A percentile compares a stretch with the other conserved stretches of the same genome.
These are phyloP conservation scores for Antitype chi DNA, from an alignment of 2,888 invertebrate species.

Conservation along the genomic window DNA sequence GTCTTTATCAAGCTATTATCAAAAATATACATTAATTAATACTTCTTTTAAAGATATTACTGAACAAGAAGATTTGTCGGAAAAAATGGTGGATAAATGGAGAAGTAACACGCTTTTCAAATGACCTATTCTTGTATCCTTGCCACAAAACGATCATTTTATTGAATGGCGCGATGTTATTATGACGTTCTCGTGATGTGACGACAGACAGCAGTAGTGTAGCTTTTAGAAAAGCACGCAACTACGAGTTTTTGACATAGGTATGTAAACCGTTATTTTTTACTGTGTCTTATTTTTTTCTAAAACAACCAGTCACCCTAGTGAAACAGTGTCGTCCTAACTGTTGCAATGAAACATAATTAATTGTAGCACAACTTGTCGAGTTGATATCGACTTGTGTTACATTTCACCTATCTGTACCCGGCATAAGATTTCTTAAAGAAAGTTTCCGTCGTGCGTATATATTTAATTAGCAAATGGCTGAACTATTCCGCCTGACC, in stretches of 20 bases:
- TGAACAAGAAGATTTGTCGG: background rate
- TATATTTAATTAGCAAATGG: slow-evolving; percentile 27
- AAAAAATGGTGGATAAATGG: background rate
- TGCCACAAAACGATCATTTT: background rate
- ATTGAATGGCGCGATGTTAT: background rate
- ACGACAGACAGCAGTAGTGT: background rate
- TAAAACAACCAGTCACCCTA: background rate
- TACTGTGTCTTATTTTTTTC: too few relatives aligned
- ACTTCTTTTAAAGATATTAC: background rate
- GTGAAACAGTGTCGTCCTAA: background rate
- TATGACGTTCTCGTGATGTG: background rate
- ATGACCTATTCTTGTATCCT: background rate
- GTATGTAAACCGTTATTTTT: too few relatives aligned
- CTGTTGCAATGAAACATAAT: background rate
- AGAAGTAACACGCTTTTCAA: background rate
- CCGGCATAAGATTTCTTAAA: background rate
- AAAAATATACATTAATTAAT: background rate
- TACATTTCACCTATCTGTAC: background rate
- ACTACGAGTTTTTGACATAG: too few relatives aligned
- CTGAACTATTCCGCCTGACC: background rate
- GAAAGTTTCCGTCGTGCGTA: too few relatives aligned
- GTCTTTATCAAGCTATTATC: background rate
- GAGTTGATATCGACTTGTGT: background rate
- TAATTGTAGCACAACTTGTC: background rate
- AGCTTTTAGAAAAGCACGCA: too few relatives aligned